These are phyloP conservation scores for Stylophora pistillata DNA, from an alignment of 64 coral and sea anemone species.

Conservation along the genomic window DNA sequence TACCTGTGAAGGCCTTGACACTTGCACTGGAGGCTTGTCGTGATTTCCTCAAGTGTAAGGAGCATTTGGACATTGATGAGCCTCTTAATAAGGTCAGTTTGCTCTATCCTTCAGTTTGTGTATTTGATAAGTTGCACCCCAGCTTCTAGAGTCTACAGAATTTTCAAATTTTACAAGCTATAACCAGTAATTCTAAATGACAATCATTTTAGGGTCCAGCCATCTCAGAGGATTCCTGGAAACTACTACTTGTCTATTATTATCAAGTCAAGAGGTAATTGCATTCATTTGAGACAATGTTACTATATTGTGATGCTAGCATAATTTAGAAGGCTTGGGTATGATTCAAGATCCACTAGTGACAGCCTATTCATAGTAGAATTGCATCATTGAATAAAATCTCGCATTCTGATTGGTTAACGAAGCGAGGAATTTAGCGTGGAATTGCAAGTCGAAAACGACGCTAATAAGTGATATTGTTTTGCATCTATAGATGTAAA, in stretches of 20 bases:
- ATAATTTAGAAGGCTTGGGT: too few relatives aligned
- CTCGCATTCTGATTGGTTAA: too few relatives aligned
- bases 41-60: conserved; percentile 59
- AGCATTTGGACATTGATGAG: conserved; percentile 83
- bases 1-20: conserved; percentile 73
- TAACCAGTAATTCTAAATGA: neutral
- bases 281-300: too few relatives aligned
- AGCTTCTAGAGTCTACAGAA: neutral
- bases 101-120: neutral
- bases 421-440: too few relatives aligned
- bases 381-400: too few relatives aligned
- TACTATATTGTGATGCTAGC: too few relatives aligned
- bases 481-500: too few relatives aligned
- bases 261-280: conserved; percentile 57
- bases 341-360: too few relatives aligned
- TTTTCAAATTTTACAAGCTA: neutral
- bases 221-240: conserved; percentile 71
- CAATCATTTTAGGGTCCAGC: conserved; percentile 36
- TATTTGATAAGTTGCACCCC: neutral
- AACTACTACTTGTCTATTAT: conserved; percentile 70
- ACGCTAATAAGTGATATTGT: too few relatives aligned
- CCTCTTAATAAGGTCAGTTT: conserved; percentile 62
- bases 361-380: too few relatives aligned
- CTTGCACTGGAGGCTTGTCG: conserved; percentile 74
- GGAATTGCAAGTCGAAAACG: too few relatives aligned